Base-by-base conservation (phyloP, 2,113 vertebrate genomes). In the Daboia siamensis region DNA sequence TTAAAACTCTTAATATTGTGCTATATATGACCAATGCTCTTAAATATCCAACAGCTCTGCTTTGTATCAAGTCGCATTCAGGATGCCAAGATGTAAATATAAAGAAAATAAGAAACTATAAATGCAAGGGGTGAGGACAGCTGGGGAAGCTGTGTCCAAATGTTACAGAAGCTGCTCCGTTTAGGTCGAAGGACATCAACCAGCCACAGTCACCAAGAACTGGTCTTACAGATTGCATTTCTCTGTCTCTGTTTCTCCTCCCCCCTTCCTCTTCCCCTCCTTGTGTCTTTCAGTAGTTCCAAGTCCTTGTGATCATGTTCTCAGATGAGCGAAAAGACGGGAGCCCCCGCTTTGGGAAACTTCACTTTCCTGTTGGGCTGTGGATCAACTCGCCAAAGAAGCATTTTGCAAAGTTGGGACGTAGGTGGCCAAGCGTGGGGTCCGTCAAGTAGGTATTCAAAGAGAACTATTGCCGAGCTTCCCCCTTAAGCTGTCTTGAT, bases 331-430 rank as follows among this genome's bases (percentile, higher is more conserved):
- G 98, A 97, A 98, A 98, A 95, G 98, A 98, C 96, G 98, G 98
- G 93, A 99, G 98, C 97, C 98, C 98, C 95, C 98, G 98, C 89
- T 98, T 98, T 90, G 98, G 98, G 96, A 99, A 99, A 91, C 98
- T 99, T 44, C 98, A 99, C 96, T 98, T 99, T 96, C 98, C 98
- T 3, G 98, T 99, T 93, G 98, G 98, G 94, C 97, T 99, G 95
- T 99, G 98, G 98, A 99, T 99, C 96, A 98, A 99, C 96, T 99
- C 98, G 10, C 98, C 98, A 89, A 97, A 98, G 96, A 99, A 99
- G 97, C 98, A 99, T 94, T 98, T 99, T 95, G 98, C 98, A 94
- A 99, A 99, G 95, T 97, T 99, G 46, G 98, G 98, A 59, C 97
- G 98, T 69, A 98, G 98, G 86, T 99, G 98, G 98, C 98, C 98